Evolutionary conservation across 2,113 vertebrate species (phyloP), one percentile per base, ranked within the genome.

Genomic region (Setophaga coronata): DNA sequence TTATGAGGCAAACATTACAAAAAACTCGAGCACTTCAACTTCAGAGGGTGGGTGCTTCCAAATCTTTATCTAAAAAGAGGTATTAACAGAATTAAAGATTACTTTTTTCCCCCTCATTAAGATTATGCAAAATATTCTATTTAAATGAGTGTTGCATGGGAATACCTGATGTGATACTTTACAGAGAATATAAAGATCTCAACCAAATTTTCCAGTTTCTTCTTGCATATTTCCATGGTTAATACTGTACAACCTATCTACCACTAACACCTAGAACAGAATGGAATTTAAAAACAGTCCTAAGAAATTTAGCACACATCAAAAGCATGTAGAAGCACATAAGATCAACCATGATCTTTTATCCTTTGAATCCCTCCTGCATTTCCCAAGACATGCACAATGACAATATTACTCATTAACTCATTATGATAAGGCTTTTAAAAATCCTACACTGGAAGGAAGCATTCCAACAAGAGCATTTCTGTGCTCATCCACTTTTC

Each of bases 331-430:
- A 84, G 40, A 84, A 89, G 60, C 16, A 81, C 5, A 1, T 25
- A 56, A 76, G 25, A 83, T 61, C 20, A 82, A 2, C 17, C n/a
- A 28, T 62, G 34, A 72, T 36, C 10, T 92, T 86, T 48, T 25
- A 61, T 33, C 23, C 50, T 56, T 83, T 56, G 51, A 70, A 29
- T 36, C 24, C 45, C 29, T 87, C 42, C 23, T 31, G 33, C 18
- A 50, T 50, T 90, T 88, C 71, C n/a, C 0, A 33, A 66, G 21
- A 54, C 26, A 38, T 0, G 0, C n/a, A 64, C 17, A 64, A 76
- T n/a, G 62, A 62, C 57, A 82, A 65, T 19, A 69, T 7, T 56
- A 58, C 31, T 83, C 48, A 31, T 50, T n/a, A 90, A 73, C 18
- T 48, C 64, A 26, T 18, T 43, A 28, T 17, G 18, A 17, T 16